Base-by-base conservation (phyloP, 2,113 vertebrate genomes). In the Delphinus delphis region DNA sequence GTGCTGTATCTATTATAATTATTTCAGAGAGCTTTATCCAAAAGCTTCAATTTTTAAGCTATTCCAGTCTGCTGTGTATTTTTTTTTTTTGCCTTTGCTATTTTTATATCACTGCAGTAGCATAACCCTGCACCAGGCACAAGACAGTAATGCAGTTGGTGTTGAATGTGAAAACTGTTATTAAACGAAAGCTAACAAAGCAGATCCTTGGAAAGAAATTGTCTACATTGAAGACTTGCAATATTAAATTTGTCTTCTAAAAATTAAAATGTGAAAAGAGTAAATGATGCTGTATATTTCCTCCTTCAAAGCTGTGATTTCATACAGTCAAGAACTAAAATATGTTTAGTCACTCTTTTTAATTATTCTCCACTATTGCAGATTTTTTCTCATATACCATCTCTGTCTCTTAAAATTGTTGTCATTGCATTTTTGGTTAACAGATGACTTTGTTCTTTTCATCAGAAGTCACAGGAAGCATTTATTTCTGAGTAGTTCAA, bases 201-300 rank as follows among this genome's bases (percentile, higher is more conserved):
- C 83, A 76, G 58, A 93, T 94, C 93, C 95, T 96, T 96, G 33
- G 91, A 96, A 97, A 94, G 77, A 94, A 67, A 17, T 67, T 63
- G 10, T 41, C 93, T 94, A 1, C n/a, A 8, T 9, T 70, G 68
- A 97, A n/a, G 90, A 88, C 80, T 74, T 18, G 9, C 2, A 38
- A 41, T 74, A 68, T 96, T 58, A 60, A 80, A 73, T 31, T 55
- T 73, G 47, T 74, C 68, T 87, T 93, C 18, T 87, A 91, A 83
- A 93, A 68, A 63, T 87, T 79, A 80, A 95, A 80, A 95, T n/a
- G 65, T 33, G 67, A 87, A 88, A 88, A 10, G 50, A 81, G 26
- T 74, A 94, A 92, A 87, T 88, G 65, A 44, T 50, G 28, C 31
- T 93, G n/a, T 79, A 13, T 63, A 17, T 33, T 31, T 93, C 12